Evolutionary conservation across 1,140 invertebrate species (phyloP).

Genomic region (Plectrocnemia conspersa): DNA sequence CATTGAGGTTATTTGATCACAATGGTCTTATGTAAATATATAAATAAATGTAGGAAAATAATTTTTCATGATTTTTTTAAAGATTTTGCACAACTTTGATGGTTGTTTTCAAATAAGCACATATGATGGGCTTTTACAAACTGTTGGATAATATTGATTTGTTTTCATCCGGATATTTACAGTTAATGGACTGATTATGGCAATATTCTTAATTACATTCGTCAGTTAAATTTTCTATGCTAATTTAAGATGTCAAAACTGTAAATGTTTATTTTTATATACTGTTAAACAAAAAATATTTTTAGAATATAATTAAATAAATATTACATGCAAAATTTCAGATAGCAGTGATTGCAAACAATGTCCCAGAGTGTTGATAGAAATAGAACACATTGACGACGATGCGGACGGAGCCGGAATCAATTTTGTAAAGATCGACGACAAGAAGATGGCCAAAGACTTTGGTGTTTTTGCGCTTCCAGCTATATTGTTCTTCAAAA

Average conservation of each 20-base stretch:
- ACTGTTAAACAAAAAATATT: conserved; percentile 1
- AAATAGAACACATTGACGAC: conserved; percentile 92
- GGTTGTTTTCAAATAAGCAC: not conserved
- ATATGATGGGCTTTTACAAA: not conserved
- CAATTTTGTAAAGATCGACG: conserved; percentile 90
- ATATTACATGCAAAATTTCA: conserved; percentile 58
- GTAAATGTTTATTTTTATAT: conserved; percentile 14
- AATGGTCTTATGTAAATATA: too few species aligned
- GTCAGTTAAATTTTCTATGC: not conserved
- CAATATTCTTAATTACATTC: not conserved
- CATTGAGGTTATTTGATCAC: too few species aligned
- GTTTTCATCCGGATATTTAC: too few species aligned
- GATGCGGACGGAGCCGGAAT: conserved; percentile 89
- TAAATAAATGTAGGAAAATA: too few species aligned
- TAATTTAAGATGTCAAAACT: conserved; percentile 1
- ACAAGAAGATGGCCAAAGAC: conserved; percentile 79
- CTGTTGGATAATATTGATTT: too few species aligned
- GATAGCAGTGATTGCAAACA: conserved; percentile 93
- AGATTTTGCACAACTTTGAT: too few species aligned
- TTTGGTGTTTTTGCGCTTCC: conserved; percentile 85
- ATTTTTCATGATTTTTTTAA: too few species aligned
- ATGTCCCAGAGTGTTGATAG: conserved; percentile 78
- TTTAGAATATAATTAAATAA: conserved; percentile 35
- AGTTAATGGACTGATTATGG: too few species aligned
- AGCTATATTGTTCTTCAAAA: conserved; percentile 83